phyloP scores from a whole-genome alignment of 2,797 vertebrate genomes.

The Gouania willdenowi region DNA sequence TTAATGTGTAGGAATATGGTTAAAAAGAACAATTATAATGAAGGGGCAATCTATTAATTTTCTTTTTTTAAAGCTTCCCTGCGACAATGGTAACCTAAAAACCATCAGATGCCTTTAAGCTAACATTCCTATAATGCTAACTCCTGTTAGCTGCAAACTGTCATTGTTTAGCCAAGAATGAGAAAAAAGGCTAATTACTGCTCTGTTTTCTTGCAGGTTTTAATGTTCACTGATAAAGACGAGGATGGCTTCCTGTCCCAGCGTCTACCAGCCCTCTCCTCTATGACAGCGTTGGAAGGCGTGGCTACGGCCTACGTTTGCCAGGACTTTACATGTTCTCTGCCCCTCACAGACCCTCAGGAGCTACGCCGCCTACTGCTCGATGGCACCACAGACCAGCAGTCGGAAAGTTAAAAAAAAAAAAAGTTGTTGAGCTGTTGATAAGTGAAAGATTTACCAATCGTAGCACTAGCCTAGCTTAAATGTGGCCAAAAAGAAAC shows the following conservation, averaged over 20 bases:
- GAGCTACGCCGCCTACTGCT: slow-evolving; percentile 81
- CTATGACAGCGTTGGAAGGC: slow-evolving; percentile 73
- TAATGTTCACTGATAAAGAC: slow-evolving; percentile 81
- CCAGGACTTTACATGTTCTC: slow-evolving; percentile 84
- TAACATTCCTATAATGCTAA: no score
- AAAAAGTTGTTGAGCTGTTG: no score
- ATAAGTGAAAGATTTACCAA: no score
- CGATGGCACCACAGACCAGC: slow-evolving; percentile 16
- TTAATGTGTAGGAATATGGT: no score
- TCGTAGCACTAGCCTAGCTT: background rate
- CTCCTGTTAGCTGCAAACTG: background rate
- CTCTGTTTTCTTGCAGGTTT: slow-evolving; percentile 67
- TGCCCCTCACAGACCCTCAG: slow-evolving; percentile 82
- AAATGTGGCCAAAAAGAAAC: background rate
- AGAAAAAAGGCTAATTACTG: no score
- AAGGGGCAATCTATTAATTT: no score
- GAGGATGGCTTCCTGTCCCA: slow-evolving; percentile 74
- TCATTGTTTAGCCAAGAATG: no score
- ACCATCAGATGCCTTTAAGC: no score
- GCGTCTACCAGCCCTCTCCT: slow-evolving; percentile 80
- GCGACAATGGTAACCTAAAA: no score
- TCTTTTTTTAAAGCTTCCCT: no score
- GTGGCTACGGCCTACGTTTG: slow-evolving; percentile 84
- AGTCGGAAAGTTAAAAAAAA: background rate
- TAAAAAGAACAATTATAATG: no score